Evolutionary conservation across 2,113 vertebrate species (phyloP).

Genomic region (Phrynocephalus versicolor): DNA sequence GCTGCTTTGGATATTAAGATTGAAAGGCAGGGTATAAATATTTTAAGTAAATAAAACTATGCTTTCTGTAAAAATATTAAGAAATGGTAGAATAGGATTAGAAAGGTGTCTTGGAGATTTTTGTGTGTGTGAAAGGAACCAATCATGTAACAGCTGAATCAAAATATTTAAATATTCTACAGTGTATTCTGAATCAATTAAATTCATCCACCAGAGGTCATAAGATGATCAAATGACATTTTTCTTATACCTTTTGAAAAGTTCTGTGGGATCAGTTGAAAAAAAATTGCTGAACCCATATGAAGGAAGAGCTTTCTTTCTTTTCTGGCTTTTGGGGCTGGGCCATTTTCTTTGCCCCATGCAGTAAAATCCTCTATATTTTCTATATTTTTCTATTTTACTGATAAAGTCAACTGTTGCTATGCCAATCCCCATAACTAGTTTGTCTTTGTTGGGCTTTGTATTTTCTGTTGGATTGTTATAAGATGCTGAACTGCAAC

Average conservation of each 20-base stretch:
- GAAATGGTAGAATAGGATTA: no score
- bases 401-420: background rate
- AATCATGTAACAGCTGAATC: conserved; percentile 45
- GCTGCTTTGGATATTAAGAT: background rate
- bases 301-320: no score
- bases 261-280: background rate
- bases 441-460: background rate
- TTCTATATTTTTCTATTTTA: background rate
- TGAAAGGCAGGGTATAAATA: background rate
- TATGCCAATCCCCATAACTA: background rate
- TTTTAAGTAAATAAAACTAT: background rate
- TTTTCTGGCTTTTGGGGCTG: background rate
- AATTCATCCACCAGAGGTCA: conserved; percentile 76
- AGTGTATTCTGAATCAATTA: conserved; percentile 61
- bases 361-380: background rate
- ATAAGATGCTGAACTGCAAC: background rate
- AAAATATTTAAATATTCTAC: conserved; percentile 46
- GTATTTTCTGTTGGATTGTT: background rate
- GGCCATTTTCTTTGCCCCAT: background rate
- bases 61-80: background rate
- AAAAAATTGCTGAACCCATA: background rate
- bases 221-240: conserved; percentile 71
- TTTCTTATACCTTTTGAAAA: conserved; percentile 58
- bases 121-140: conserved; percentile 11
- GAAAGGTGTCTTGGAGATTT: background rate